A percentile compares a stretch with the other conserved stretches of the same genome.
These are phyloP conservation scores for Centroberyx gerrardi DNA, from an alignment of 2,797 vertebrate genomes.

Conservation along the genomic window DNA sequence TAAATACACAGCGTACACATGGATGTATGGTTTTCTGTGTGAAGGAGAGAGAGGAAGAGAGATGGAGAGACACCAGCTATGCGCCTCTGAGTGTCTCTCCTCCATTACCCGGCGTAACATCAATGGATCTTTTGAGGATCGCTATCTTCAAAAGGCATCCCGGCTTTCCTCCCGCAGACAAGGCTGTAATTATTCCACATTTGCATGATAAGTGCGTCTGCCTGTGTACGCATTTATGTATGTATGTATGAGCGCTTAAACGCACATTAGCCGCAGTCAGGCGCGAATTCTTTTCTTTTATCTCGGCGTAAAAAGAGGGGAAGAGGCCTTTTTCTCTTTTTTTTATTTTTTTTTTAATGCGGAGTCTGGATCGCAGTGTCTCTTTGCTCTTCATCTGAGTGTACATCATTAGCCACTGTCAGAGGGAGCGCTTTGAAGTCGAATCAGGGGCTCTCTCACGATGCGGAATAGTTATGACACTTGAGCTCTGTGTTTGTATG, in stretches of 20 bases:
- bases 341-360: constrained; percentile 42
- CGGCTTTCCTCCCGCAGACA: constrained; percentile 70
- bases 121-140: constrained; percentile 78
- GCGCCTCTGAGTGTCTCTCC: constrained; percentile 37
- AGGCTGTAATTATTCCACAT: constrained; percentile 81
- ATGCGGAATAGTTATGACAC: constrained; percentile 73
- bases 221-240: constrained; percentile 76
- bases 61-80: constrained; percentile 46
- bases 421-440: constrained; percentile 80
- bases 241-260: constrained; percentile 79
- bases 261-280: constrained; percentile 74
- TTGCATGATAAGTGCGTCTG: constrained; percentile 82
- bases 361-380: constrained; percentile 71
- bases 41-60: constrained; percentile 14
- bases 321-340: constrained; percentile 65
- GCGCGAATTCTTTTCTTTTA: constrained; percentile 73
- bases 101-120: constrained; percentile 74
- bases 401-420: constrained; percentile 83
- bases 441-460: constrained; percentile 71
- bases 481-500: constrained; percentile 52
- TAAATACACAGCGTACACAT: constrained; percentile 29
- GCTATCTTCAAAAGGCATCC: constrained; percentile 78
- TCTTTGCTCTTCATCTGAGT: constrained; percentile 82
- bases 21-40: constrained; percentile 29
- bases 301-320: constrained; percentile 65